phyloP scores from a whole-genome alignment of 2,888 invertebrate genomes.

The Athripsodes cinereus region DNA sequence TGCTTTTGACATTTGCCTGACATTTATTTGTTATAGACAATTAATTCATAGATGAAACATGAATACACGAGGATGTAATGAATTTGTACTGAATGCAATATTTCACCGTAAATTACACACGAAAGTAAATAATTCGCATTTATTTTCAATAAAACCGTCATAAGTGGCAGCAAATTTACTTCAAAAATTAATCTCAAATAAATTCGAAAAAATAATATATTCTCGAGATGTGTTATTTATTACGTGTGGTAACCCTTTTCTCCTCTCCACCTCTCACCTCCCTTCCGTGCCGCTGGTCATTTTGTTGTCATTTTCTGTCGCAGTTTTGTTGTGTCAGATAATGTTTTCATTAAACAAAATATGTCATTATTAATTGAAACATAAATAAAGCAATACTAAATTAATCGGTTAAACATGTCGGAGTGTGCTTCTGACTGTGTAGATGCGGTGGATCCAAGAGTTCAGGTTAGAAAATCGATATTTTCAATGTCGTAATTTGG shows the following conservation, averaged over 20 bases:
- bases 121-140: no score
- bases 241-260: no score
- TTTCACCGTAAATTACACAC: no score
- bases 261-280: neutral
- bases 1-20: neutral
- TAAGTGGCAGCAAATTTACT: no score
- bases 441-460: conserved; percentile 75
- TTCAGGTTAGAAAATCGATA: conserved; percentile 60
- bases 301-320: neutral
- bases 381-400: conserved; percentile 26
- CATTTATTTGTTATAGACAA: no score
- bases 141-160: no score
- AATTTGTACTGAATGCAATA: no score
- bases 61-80: no score
- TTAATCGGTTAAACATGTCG: conserved; percentile 48
- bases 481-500: conserved; percentile 29
- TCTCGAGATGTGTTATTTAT: no score
- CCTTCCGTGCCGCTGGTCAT: neutral
- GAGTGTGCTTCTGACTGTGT: conserved; percentile 54
- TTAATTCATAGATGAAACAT: no score
- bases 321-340: conserved; percentile 15
- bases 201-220: no score
- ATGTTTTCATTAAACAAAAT: conserved; percentile 10
- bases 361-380: conserved; percentile 12
- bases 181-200: no score